Conservation (phyloP, 1,140 invertebrate genomes). For the Solenopsis fugax region DNA sequence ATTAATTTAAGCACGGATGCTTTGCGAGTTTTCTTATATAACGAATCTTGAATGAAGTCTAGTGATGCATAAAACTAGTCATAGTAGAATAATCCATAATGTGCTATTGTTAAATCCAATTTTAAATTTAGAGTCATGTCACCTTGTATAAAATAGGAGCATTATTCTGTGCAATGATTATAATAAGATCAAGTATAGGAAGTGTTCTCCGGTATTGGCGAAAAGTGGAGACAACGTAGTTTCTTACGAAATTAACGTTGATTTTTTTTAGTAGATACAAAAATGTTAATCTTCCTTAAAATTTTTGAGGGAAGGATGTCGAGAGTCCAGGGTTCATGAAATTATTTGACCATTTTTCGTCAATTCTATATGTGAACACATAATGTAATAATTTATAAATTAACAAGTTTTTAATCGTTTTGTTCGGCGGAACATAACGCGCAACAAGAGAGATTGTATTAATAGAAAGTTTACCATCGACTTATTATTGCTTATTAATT, state of each 20-base stretch:
- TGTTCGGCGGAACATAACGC: constrained; percentile 35
- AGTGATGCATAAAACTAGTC: constrained; percentile 83
- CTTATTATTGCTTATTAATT: constrained; percentile 52
- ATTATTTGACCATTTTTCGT: constrained; percentile 16
- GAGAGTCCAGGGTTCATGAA: constrained; percentile 11
- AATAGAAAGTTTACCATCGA: constrained; percentile 47
- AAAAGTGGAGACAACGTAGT: constrained; percentile 35
- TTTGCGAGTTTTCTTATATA: constrained; percentile 72
- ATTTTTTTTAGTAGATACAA: constrained; percentile 58
- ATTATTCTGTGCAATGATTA: constrained; percentile 74
- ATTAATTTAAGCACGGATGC: constrained; percentile 53
- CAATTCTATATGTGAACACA: constrained; percentile 22
- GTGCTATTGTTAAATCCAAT: constrained; percentile 71
- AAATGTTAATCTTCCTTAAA: constrained; percentile 14
- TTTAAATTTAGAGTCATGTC: constrained; percentile 67
- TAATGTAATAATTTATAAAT: constrained; percentile 48
- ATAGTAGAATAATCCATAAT: constrained; percentile 75
- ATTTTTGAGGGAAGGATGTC: constrained; percentile 40
- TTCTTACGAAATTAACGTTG: constrained; percentile 26
- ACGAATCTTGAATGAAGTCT: constrained; percentile 69
- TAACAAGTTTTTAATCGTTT: constrained; percentile 39
- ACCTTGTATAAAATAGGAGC: constrained; percentile 71
- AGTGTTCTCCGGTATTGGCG: background rate
- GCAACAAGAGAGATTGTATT: constrained; percentile 57
- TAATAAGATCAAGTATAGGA: constrained; percentile 61